Percentiles rank a stretch among this genome's conserved stretches.
Evolutionary conservation across 2,888 invertebrate genomes (phyloP).

Genomic region (Danaus chrysippus): DNA sequence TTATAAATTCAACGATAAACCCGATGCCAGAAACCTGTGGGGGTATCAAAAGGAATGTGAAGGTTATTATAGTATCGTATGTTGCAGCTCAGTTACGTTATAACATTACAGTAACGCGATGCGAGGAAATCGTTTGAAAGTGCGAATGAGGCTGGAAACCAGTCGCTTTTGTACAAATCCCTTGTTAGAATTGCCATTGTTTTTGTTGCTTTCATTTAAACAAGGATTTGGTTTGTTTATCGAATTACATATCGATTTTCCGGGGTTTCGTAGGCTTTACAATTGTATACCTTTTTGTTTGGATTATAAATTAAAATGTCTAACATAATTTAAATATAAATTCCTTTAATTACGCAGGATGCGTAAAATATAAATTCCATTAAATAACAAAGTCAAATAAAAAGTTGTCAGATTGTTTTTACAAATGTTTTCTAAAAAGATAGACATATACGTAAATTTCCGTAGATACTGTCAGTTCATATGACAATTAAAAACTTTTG

Average conservation of each 20-base stretch:
- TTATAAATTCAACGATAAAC: constrained; percentile 3
- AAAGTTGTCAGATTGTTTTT: too few relatives aligned
- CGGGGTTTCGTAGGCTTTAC: background rate
- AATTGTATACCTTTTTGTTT: background rate
- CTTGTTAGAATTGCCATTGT: constrained; percentile 26
- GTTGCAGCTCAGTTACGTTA: constrained; percentile 41
- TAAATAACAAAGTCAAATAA: too few relatives aligned
- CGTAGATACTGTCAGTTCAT: constrained; percentile 10
- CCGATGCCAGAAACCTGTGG: constrained; percentile 14
- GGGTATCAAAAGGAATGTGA: constrained; percentile 22
- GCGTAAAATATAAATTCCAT: too few relatives aligned
- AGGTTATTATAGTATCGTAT: constrained; percentile 31
- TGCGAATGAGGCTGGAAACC: constrained; percentile 46
- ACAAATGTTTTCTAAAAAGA: background rate
- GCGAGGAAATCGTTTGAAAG: constrained; percentile 54
- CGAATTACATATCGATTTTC: constrained; percentile 3
- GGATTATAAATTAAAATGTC: too few relatives aligned
- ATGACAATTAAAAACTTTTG: constrained; percentile 28
- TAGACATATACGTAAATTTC: background rate
- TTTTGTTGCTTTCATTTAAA: constrained; percentile 21
- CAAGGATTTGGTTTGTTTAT: constrained; percentile 4
- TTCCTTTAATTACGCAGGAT: too few relatives aligned
- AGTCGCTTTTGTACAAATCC: constrained; percentile 26
- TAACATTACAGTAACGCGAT: constrained; percentile 51
- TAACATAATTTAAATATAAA: too few relatives aligned